Evolutionary conservation across 1,140 invertebrate genomes (phyloP).

Genomic region (Episyrphus balteatus): DNA sequence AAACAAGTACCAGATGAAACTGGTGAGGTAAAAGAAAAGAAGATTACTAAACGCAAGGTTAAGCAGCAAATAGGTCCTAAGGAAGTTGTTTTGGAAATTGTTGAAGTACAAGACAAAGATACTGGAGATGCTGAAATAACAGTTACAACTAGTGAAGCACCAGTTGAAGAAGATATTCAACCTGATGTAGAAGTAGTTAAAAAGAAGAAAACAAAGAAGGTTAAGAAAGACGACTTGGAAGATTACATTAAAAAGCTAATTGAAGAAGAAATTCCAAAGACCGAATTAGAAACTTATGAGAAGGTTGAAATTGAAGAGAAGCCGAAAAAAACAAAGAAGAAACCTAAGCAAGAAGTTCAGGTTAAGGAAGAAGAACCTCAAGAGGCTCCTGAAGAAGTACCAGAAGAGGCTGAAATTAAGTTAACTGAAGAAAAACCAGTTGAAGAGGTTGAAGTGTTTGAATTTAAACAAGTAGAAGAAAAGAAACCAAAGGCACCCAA

Average conservation of each 20-base stretch:
- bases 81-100: constrained; percentile 22
- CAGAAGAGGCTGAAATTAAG: neutral
- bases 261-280: constrained; percentile 10
- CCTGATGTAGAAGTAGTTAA: constrained; percentile 16
- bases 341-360: constrained; percentile 20
- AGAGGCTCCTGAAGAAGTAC: constrained; percentile 14
- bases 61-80: constrained; percentile 21
- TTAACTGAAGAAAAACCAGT: constrained; percentile 7
- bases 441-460: constrained; percentile 15
- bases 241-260: constrained; percentile 14
- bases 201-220: constrained; percentile 21
- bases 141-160: constrained; percentile 19
- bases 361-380: constrained; percentile 21
- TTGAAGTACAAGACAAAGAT: constrained; percentile 30
- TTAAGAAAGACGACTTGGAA: constrained; percentile 24
- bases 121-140: constrained; percentile 27
- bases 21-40: constrained; percentile 21
- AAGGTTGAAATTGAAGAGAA: constrained; percentile 20
- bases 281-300: constrained; percentile 13
- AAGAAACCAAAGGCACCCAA: constrained; percentile 30
- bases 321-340: constrained; percentile 23
- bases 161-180: constrained; percentile 14
- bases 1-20: constrained; percentile 13
- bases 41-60: constrained; percentile 29
- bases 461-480: constrained; percentile 17